phyloP scores from a whole-genome alignment of 2,888 invertebrate genomes.

The Hemaris fuciformis region DNA sequence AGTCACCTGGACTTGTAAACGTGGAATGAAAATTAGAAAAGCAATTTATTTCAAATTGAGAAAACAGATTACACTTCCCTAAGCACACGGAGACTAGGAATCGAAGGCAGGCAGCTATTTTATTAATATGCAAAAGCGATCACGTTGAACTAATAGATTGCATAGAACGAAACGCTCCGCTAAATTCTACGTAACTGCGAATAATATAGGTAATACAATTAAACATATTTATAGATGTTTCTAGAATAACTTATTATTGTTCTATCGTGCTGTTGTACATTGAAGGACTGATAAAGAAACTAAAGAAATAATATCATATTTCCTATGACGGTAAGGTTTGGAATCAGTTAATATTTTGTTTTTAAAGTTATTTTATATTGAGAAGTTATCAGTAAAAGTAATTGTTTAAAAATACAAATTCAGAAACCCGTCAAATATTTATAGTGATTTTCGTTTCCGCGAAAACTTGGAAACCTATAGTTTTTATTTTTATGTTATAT shows the following conservation, averaged over 20 bases:
- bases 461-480: neutral
- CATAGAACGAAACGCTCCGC: conserved; percentile 41
- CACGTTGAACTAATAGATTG: conserved; percentile 51
- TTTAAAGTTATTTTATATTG: too few relatives aligned
- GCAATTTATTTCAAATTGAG: neutral
- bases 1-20: neutral
- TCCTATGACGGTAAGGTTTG: too few relatives aligned
- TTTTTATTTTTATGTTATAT: too few relatives aligned
- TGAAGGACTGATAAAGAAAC: too few relatives aligned
- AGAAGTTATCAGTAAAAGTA: too few relatives aligned
- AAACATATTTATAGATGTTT: neutral
- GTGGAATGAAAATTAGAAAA: neutral
- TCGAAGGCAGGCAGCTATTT: neutral
- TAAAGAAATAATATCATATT: too few relatives aligned
- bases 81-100: neutral
- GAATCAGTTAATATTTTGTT: too few relatives aligned
- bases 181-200: conserved; percentile 7
- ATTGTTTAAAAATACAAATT: too few relatives aligned
- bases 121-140: conserved; percentile 65
- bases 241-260: neutral
- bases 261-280: neutral
- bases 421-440: too few relatives aligned
- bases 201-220: neutral
- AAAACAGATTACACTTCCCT: neutral
- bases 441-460: neutral